Base-by-base conservation (phyloP, 2,888 invertebrate genomes). In the Escarpia spicata region DNA sequence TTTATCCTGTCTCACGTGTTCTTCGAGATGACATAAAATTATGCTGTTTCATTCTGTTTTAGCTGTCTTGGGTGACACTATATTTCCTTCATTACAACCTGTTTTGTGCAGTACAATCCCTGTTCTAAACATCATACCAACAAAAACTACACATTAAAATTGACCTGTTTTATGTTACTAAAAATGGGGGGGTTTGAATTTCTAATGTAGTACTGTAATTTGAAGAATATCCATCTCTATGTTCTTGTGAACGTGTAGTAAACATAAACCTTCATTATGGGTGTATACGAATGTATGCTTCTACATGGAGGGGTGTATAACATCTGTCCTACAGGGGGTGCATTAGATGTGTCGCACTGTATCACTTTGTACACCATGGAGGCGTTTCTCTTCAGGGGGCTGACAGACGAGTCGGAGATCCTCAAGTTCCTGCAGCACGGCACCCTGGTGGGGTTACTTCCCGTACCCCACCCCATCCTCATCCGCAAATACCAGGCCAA, bases 401-500 rank as follows among this genome's bases (percentile, higher is more conserved):
- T 99, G 94, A 99, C 99, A 4, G 99, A 99, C 97, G 99, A 99
- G 97, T 99, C 99, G 95, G 99, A 99, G 97, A 99, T 99, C 96
- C 97, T 99, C 93, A 99, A 99, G 96, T 99, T 99, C 97, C 97
- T 99, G 93, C 99, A 99, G 97, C 99, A 99, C 97, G 99, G 99
- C 93, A 99, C 99, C 0, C 97, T 99, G 94, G 99, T 99, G 90
- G 99, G 99, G 0, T 97, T 99, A 92, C 97, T 99, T 95, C 99
- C 99, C 0, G 99, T 99, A 92, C 99, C 99, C 9, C 99, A 99
- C 97, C 99, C 99, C 12, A 99, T 99, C 96, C 97, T 99, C 94
- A 99, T 99, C 96, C 97, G 99, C 95, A 99, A 99, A 97, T 99
- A 99, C 97, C 99, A 99, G 97, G 99, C 99, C 92, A 99, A 99